phyloP scores from a whole-genome alignment of 2,888 invertebrate species.

The Drosophila ezoana region DNA sequence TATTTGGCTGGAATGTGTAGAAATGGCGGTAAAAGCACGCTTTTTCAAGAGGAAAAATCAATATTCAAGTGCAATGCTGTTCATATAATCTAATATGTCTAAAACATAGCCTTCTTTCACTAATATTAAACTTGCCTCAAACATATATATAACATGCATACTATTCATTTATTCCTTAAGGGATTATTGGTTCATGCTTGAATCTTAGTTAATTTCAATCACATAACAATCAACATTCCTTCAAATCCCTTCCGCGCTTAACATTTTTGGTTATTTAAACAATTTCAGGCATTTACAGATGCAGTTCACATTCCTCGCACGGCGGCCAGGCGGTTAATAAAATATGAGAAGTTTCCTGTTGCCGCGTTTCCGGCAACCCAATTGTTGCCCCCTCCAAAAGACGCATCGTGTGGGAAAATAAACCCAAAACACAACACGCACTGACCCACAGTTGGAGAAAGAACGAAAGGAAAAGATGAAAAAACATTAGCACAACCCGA shows the following conservation, averaged over 20 bases:
- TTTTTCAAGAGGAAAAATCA: neutral
- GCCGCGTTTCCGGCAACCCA: slow-evolving; percentile 45
- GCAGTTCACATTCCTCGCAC: slow-evolving; percentile 9
- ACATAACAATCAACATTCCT: neutral
- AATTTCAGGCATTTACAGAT: slow-evolving; percentile 25
- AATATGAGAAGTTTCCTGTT: slow-evolving; percentile 53
- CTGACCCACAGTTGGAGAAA: slow-evolving; percentile 28
- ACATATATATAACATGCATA: no score
- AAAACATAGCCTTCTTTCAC: no score
- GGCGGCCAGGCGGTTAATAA: slow-evolving; percentile 41
- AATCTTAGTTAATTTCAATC: no score
- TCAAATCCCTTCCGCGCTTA: neutral
- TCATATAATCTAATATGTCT: neutral
- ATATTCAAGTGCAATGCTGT: neutral
- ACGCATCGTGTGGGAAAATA: slow-evolving; percentile 44
- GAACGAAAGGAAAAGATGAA: slow-evolving; percentile 3
- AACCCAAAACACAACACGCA: slow-evolving; percentile 47
- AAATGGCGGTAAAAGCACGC: neutral
- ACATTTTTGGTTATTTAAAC: neutral
- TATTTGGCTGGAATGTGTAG: neutral
- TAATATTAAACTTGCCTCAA: no score
- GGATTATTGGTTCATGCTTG: no score
- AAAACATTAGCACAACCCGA: slow-evolving; percentile 43
- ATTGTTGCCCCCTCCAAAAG: slow-evolving; percentile 8
- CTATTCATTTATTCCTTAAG: no score